phyloP scores from a whole-genome alignment of 2,888 invertebrate genomes.

The Cotesia congregata region DNA sequence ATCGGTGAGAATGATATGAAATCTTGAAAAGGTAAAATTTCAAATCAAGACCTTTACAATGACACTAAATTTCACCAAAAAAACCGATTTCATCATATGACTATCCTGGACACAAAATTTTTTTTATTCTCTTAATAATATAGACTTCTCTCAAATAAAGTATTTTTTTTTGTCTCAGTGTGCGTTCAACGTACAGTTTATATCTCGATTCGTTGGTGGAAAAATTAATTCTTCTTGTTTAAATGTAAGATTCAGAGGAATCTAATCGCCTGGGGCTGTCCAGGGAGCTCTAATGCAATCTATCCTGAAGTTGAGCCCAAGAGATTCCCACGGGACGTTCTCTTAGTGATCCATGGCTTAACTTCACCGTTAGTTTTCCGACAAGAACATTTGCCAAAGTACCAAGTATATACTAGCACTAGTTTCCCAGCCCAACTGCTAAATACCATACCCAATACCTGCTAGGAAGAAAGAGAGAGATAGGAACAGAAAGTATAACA shows the following conservation, averaged over 20 bases:
- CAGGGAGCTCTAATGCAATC: conserved; percentile 62
- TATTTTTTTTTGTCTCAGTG: no score
- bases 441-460: no score
- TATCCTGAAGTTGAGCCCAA: conserved; percentile 53
- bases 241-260: conserved; percentile 51
- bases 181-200: no score
- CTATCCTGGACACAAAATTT: no score
- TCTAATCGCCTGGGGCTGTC: conserved; percentile 60
- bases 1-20: no score
- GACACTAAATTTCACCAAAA: no score
- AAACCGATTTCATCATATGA: no score
- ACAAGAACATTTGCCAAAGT: conserved; percentile 57
- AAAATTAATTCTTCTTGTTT: conserved; percentile 15
- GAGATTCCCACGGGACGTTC: conserved; percentile 59
- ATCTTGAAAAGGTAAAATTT: no score
- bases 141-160: no score
- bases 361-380: conserved; percentile 57
- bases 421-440: conserved; percentile 48
- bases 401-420: conserved; percentile 37
- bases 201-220: no score
- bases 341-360: conserved; percentile 60
- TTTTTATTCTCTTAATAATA: no score
- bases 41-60: no score
- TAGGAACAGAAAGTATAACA: not conserved
- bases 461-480: not conserved